phyloP scores from a whole-genome alignment of 2,888 invertebrate species.

The Lithodes maja region DNA sequence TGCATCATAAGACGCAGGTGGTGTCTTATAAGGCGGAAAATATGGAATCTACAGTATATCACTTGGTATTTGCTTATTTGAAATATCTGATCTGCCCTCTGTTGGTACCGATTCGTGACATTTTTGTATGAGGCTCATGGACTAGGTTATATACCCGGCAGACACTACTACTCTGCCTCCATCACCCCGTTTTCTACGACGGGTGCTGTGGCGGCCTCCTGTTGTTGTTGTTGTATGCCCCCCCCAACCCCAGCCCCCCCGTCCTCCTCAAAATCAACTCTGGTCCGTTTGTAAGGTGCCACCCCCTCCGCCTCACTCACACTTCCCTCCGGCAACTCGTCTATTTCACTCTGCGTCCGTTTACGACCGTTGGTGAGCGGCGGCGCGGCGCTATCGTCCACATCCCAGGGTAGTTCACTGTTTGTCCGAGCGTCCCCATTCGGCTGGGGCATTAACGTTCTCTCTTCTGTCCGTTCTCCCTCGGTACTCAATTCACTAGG shows the following conservation, averaged over 20 bases:
- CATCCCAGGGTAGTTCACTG: slow-evolving; percentile 44
- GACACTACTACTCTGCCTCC: slow-evolving; percentile 53
- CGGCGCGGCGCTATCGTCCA: slow-evolving; percentile 37
- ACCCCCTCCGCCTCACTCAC: slow-evolving; percentile 48
- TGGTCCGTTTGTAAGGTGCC: slow-evolving; percentile 58
- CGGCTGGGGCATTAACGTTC: slow-evolving; percentile 53
- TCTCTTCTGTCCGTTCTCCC: slow-evolving; percentile 61
- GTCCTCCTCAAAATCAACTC: slow-evolving; percentile 51
- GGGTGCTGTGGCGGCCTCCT: not conserved
- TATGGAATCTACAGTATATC: no score
- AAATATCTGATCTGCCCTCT: no score
- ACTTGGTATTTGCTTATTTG: no score
- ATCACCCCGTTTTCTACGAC: slow-evolving; percentile 59
- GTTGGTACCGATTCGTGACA: no score
- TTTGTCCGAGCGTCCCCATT: slow-evolving; percentile 58
- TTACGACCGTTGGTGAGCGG: slow-evolving; percentile 64
- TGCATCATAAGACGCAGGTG: no score
- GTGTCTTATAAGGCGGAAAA: no score
- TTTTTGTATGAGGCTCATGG: no score
- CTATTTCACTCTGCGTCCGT: slow-evolving; percentile 68
- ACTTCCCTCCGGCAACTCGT: slow-evolving; percentile 50
- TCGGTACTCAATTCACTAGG: slow-evolving; percentile 59
- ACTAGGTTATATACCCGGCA: not conserved
- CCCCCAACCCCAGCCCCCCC: slow-evolving; percentile 15
- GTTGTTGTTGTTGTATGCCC: not conserved